phyloP scores from a whole-genome alignment of 1,140 invertebrate genomes.

The Drosophila erecta region DNA sequence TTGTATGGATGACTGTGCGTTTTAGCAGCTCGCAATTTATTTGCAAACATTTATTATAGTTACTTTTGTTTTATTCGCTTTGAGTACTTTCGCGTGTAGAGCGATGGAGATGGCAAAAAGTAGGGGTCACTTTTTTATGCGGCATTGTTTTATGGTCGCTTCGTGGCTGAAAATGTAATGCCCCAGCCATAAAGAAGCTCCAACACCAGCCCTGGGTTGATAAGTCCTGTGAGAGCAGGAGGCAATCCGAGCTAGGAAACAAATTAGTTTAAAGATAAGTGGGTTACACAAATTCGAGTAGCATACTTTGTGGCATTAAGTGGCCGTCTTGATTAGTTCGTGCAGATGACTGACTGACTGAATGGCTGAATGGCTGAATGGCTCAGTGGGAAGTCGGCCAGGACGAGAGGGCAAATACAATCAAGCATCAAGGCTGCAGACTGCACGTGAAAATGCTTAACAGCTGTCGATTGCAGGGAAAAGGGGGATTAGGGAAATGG shows the following conservation, averaged over 20 bases:
- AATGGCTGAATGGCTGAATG: background rate
- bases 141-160: slow-evolving; percentile 78
- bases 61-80: slow-evolving; percentile 78
- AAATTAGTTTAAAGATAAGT: slow-evolving; percentile 82
- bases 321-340: slow-evolving; percentile 73
- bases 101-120: background rate
- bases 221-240: slow-evolving; percentile 46
- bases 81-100: slow-evolving; percentile 67
- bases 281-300: slow-evolving; percentile 73
- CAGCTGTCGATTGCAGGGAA: slow-evolving; percentile 64
- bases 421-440: slow-evolving; percentile 56
- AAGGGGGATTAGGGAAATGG: slow-evolving; percentile 33
- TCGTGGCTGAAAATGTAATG: slow-evolving; percentile 54
- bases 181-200: slow-evolving; percentile 24
- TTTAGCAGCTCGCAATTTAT: slow-evolving; percentile 76
- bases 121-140: slow-evolving; percentile 66
- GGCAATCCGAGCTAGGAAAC: slow-evolving; percentile 41
- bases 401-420: slow-evolving; percentile 56
- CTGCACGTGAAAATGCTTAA: slow-evolving; percentile 69
- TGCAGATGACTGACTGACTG: background rate
- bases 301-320: slow-evolving; percentile 67
- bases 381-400: background rate
- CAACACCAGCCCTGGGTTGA: slow-evolving; percentile 49
- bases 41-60: slow-evolving; percentile 82
- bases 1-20: slow-evolving; percentile 28